These are phyloP conservation scores for Drosophila mayri DNA, from an alignment of 1,140 invertebrate genomes.

Conservation along the genomic window DNA sequence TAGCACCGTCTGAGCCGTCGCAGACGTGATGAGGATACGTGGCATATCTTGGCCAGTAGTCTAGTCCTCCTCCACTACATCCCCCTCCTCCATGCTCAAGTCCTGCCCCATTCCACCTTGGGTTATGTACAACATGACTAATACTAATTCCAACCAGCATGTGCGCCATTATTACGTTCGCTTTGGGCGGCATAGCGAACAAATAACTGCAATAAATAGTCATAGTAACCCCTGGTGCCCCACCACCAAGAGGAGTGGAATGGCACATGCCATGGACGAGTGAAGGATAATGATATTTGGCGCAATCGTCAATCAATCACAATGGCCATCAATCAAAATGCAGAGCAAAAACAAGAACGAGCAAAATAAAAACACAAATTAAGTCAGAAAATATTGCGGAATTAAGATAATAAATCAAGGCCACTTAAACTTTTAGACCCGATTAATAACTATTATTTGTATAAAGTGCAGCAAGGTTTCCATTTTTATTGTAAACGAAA, in stretches of 20 bases:
- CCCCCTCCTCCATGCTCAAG: not conserved
- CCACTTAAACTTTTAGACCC: not conserved
- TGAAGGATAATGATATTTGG: conserved; percentile 59
- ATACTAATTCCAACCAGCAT: conserved; percentile 65
- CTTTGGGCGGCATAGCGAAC: conserved; percentile 47
- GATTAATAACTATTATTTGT: conserved; percentile 1
- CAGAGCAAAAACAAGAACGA: conserved; percentile 23
- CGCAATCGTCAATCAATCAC: conserved; percentile 70
- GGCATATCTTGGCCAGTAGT: conserved; percentile 49
- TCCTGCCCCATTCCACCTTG: conserved; percentile 28
- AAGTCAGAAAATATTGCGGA: conserved; percentile 8
- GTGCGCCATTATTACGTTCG: conserved; percentile 39
- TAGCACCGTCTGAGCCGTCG: conserved; percentile 35
- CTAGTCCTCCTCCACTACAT: conserved; percentile 3
- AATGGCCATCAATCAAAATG: conserved; percentile 56
- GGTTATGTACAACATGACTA: conserved; percentile 58
- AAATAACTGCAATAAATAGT: conserved; percentile 73
- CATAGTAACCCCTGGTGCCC: conserved; percentile 54
- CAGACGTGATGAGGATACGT: conserved; percentile 52
- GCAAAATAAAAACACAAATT: conserved; percentile 9
- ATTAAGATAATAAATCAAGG: not conserved
- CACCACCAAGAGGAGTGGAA: conserved; percentile 1
- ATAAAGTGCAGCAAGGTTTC: not conserved
- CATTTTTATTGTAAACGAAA: not conserved
- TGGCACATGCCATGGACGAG: conserved; percentile 16